Conservation (phyloP, 1,140 invertebrate species). For the Drosophila arizonae region DNA sequence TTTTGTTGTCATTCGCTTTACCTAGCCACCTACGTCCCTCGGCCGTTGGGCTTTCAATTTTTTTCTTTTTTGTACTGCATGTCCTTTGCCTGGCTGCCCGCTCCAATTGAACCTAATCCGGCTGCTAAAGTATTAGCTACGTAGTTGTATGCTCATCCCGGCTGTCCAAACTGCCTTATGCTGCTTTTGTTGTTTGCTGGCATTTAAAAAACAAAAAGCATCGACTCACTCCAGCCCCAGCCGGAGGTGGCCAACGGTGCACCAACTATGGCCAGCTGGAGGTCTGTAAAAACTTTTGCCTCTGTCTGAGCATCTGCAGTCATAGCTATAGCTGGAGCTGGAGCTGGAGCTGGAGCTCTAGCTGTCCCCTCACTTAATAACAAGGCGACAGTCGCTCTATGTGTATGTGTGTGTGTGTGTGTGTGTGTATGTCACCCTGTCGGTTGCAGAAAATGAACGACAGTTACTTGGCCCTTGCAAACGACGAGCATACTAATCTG, state of each 20-base stretch:
- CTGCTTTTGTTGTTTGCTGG: constrained; percentile 79
- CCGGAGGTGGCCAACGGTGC: not conserved
- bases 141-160: constrained; percentile 78
- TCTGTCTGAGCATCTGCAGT: constrained; percentile 41
- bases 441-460: constrained; percentile 51
- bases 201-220: constrained; percentile 66
- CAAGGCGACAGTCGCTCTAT: constrained; percentile 57
- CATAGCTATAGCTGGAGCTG: not conserved
- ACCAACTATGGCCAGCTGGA: constrained; percentile 18
- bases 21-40: constrained; percentile 17
- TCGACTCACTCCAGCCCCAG: constrained; percentile 8
- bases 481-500: constrained; percentile 71
- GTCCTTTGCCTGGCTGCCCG: constrained; percentile 36
- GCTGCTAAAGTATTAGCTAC: constrained; percentile 81
- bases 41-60: constrained; percentile 31
- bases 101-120: constrained; percentile 79
- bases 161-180: constrained; percentile 79
- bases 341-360: too few relatives aligned
- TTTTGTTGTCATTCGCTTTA: constrained; percentile 32
- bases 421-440: constrained; percentile 44
- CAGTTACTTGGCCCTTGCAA: constrained; percentile 39
- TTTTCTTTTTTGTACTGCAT: constrained; percentile 44
- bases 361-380: constrained; percentile 58
- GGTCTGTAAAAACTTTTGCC: constrained; percentile 73
- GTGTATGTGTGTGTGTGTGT: constrained; percentile 19